Evolutionary conservation across 2,797 vertebrate species (phyloP), one percentile per base, ranked within the genome.

Genomic region (Intellagama lesueurii): DNA sequence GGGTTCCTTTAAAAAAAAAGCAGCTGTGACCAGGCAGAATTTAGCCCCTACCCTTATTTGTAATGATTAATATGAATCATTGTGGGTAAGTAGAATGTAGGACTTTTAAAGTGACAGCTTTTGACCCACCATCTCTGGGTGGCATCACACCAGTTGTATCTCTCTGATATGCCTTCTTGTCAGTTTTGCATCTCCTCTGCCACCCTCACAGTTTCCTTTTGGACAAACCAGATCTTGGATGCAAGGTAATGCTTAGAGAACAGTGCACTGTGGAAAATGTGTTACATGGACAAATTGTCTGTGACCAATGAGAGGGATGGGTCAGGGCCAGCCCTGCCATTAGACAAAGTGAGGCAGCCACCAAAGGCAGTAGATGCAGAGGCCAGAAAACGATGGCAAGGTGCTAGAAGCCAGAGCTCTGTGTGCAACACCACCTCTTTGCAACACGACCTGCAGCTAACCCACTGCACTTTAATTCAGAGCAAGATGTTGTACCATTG

Each of bases 1-100:
- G 91, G 83, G 81, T 85, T 91, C 56, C 28, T 14, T 12, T 7
- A 56, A 93, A 90, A 90, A 56, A 93, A 90, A 90, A 94, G 89
- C 90, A 84, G 88, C 95, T 95, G 91, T 92, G 93, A 88, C 92
- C 80, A 88, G 92, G 91, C 91, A 92, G 88, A 93, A 91, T 90
- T 93, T 91, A 70, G 90, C 85, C 90, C 90, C 89, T 91, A 93
- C 88, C 86, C 91, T 94, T 90, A 94, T 95, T 95, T 95, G 90
- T 93, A 94, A 92, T 88, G 90, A 89, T 96, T 95, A 95, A 94
- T 94, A 94, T 92, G 90, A 92, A 89, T 82, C 76, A 91, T 89
- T 90, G 35, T 86, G 91, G 90, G 89, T 93, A 93, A 94, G 91
- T 82, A 88, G 84, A 92, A 28, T 28, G 40, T 86, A 94, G 89